Conservation (phyloP, 2,113 vertebrate species). For the Siniperca knerii region DNA sequence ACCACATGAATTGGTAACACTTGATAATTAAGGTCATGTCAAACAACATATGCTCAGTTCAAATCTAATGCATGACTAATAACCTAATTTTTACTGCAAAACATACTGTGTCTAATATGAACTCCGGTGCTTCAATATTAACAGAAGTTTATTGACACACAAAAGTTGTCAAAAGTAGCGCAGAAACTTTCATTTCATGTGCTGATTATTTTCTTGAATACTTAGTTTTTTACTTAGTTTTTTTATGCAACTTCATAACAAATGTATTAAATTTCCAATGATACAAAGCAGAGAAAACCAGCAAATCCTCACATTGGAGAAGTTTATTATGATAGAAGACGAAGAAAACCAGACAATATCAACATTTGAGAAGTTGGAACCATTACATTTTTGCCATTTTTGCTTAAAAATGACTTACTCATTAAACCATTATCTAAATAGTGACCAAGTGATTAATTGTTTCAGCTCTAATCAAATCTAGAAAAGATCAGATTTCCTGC, state of each 20-base stretch:
- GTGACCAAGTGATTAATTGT: not conserved
- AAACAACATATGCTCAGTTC: not conserved
- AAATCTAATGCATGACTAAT: not conserved
- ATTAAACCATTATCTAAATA: not conserved
- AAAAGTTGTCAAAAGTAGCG: not conserved
- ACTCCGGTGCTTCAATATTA: not conserved
- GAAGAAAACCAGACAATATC: not conserved
- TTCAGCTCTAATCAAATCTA: not conserved
- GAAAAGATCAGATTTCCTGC: not conserved
- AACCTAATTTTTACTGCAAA: too few species aligned
- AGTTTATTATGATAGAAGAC: not conserved
- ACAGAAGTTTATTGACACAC: not conserved
- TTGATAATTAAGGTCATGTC: not conserved
- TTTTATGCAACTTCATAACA: not conserved
- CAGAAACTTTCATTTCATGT: too few species aligned
- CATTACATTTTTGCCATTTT: not conserved
- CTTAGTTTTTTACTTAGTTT: not conserved
- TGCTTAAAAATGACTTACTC: not conserved
- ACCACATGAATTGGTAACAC: too few species aligned
- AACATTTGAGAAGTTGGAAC: too few species aligned
- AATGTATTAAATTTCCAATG: not conserved
- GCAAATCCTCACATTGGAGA: not conserved
- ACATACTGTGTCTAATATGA: too few species aligned
- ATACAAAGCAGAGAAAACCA: not conserved
- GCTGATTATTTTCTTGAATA: too few species aligned